Conservation (phyloP, 1,140 invertebrate genomes). For the Drosophila subobscura region DNA sequence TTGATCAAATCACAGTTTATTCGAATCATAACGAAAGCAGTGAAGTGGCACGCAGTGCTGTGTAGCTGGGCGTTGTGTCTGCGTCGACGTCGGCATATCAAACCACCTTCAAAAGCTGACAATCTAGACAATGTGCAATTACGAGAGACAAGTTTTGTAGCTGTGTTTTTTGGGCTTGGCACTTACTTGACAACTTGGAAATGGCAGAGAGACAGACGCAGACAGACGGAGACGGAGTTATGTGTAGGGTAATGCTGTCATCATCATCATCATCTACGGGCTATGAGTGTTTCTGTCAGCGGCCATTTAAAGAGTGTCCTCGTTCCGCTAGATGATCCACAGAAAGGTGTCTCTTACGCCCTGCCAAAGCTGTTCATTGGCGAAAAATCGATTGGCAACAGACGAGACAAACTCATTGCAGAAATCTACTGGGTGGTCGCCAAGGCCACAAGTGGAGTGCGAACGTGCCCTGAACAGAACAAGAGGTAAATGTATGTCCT, state of each 20-base stretch:
- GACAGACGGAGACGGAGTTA: slow-evolving; percentile 14
- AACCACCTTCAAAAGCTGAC: slow-evolving; percentile 58
- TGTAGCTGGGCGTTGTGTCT: slow-evolving; percentile 16
- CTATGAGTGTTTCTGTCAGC: slow-evolving; percentile 55
- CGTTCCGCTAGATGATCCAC: slow-evolving; percentile 26
- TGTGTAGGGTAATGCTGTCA: slow-evolving; percentile 48
- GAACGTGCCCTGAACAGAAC: slow-evolving; percentile 57
- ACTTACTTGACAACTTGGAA: slow-evolving; percentile 51
- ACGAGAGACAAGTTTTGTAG: slow-evolving; percentile 69
- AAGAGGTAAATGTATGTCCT: slow-evolving; percentile 4
- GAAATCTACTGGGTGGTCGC: slow-evolving; percentile 56
- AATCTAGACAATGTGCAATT: slow-evolving; percentile 74
- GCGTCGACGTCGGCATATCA: slow-evolving; percentile 71
- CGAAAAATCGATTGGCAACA: slow-evolving; percentile 76
- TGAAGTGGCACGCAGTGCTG: slow-evolving; percentile 16
- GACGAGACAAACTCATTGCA: slow-evolving; percentile 50
- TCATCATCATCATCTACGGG: slow-evolving; percentile 28
- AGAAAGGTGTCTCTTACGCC: slow-evolving; percentile 32
- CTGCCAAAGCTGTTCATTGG: slow-evolving; percentile 46
- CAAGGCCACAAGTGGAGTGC: slow-evolving; percentile 46
- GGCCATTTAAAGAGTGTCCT: slow-evolving; percentile 53
- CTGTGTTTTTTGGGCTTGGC: slow-evolving; percentile 53
- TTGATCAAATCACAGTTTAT: slow-evolving; percentile 8
- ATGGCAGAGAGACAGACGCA: slow-evolving; percentile 10
- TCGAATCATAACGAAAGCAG: too few species aligned